Evolutionary conservation across 2,888 invertebrate species (phyloP).

Genomic region (Drosophila anceps): DNA sequence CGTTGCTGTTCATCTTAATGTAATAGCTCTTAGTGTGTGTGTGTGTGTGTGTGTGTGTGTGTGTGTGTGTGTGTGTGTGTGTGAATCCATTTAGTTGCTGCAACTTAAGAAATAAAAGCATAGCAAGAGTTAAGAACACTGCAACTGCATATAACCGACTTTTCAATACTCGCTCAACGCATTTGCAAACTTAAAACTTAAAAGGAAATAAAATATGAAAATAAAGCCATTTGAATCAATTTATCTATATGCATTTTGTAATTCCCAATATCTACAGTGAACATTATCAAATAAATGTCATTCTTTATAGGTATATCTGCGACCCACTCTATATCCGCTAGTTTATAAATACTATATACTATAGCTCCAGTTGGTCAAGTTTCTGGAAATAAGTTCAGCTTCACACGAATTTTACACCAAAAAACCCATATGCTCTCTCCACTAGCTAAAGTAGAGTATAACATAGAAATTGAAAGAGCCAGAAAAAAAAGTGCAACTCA

Average conservation of each 20-base stretch:
- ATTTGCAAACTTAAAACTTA: not conserved
- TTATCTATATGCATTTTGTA: not conserved
- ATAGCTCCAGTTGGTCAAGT: not conserved
- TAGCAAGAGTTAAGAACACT: not conserved
- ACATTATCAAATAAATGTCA: no score
- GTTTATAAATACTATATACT: not conserved
- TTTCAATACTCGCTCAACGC: not conserved
- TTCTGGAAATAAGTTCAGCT: not conserved
- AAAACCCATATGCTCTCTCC: not conserved
- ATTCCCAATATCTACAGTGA: not conserved
- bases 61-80: constrained; percentile 11
- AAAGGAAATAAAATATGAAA: not conserved
- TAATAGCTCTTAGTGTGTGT: constrained; percentile 29
- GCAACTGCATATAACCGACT: not conserved
- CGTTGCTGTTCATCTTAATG: constrained; percentile 62
- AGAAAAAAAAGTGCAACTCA: constrained; percentile 60
- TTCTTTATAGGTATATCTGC: no score
- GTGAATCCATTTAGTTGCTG: constrained; percentile 26
- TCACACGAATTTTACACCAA: not conserved
- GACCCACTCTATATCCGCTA: not conserved
- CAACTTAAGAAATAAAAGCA: constrained; percentile 17
- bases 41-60: constrained; percentile 10
- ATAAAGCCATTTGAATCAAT: not conserved
- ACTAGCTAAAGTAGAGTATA: not conserved
- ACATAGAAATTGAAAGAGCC: not conserved